These are phyloP conservation scores for Hyperoplus lanceolatus DNA, from an alignment of 2,797 vertebrate genomes.

Conservation along the genomic window DNA sequence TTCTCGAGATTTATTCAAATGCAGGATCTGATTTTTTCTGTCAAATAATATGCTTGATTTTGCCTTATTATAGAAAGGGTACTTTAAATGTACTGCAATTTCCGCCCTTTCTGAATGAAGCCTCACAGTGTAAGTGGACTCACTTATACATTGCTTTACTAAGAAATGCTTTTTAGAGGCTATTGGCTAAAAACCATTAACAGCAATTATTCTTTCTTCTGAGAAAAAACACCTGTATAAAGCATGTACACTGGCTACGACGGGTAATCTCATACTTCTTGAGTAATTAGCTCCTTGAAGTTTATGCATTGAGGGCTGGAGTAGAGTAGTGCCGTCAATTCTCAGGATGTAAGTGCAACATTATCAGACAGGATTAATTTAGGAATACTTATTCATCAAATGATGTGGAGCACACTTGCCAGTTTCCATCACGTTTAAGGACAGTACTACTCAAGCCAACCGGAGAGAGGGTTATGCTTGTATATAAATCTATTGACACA, in stretches of 20 bases:
- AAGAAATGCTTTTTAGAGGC: too few relatives aligned
- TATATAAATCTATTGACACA: not conserved
- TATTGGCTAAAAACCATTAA: not conserved
- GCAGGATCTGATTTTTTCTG: not conserved
- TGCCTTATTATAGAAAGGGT: conserved; percentile 3
- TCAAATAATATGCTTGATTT: conserved; percentile 10
- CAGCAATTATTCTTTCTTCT: not conserved
- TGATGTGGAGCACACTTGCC: not conserved
- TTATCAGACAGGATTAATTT: not conserved
- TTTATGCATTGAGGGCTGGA: not conserved
- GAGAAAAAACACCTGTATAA: not conserved
- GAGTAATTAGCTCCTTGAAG: not conserved
- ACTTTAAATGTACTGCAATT: not conserved
- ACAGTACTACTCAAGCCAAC: not conserved
- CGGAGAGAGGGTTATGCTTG: not conserved
- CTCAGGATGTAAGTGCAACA: not conserved
- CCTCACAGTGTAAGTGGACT: not conserved
- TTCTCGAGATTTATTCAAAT: not conserved
- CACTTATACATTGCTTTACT: not conserved
- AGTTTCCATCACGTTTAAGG: not conserved
- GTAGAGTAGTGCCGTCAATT: not conserved
- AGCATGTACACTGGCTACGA: not conserved
- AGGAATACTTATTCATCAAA: not conserved
- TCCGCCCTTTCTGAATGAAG: not conserved
- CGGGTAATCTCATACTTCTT: not conserved